phyloP scores from a whole-genome alignment of 2,888 invertebrate species.

The Byasa hedistus region DNA sequence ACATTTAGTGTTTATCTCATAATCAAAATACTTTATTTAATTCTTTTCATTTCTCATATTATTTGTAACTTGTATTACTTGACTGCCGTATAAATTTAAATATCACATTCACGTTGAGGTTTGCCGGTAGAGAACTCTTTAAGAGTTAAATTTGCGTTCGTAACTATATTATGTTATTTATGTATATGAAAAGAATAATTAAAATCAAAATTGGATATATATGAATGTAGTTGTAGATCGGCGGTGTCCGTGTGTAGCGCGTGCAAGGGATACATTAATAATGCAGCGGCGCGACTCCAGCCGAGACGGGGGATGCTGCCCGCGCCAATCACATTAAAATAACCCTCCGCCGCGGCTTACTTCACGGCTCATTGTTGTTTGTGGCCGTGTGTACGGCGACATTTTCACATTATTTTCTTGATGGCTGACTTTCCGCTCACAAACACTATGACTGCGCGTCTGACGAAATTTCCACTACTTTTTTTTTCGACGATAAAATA shows the following conservation, averaged over 20 bases:
- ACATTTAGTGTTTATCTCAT: too few relatives aligned
- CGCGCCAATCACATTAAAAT: slow-evolving; percentile 74
- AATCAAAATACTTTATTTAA: too few relatives aligned
- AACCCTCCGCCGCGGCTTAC: slow-evolving; percentile 49
- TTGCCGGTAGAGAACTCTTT: too few relatives aligned
- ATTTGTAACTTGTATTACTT: too few relatives aligned
- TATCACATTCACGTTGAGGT: too few relatives aligned
- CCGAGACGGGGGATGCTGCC: slow-evolving; percentile 52
- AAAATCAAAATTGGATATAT: too few relatives aligned
- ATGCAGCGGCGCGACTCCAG: slow-evolving; percentile 63
- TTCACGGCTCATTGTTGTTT: slow-evolving; percentile 44
- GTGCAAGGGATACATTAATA: slow-evolving; percentile 66
- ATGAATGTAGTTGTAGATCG: too few relatives aligned
- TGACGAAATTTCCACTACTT: neutral
- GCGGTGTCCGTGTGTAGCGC: slow-evolving; percentile 41
- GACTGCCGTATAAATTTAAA: too few relatives aligned
- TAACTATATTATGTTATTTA: too few relatives aligned
- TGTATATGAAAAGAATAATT: too few relatives aligned
- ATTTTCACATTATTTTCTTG: slow-evolving; percentile 31
- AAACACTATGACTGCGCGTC: slow-evolving; percentile 18
- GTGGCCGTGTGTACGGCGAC: slow-evolving; percentile 38
- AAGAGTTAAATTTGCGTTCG: too few relatives aligned
- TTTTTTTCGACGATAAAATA: slow-evolving; percentile 20
- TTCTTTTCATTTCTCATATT: too few relatives aligned
- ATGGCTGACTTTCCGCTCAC: slow-evolving; percentile 27